These are phyloP conservation scores for Acanthurus tractus DNA, from an alignment of 2,797 vertebrate species.

Conservation along the genomic window DNA sequence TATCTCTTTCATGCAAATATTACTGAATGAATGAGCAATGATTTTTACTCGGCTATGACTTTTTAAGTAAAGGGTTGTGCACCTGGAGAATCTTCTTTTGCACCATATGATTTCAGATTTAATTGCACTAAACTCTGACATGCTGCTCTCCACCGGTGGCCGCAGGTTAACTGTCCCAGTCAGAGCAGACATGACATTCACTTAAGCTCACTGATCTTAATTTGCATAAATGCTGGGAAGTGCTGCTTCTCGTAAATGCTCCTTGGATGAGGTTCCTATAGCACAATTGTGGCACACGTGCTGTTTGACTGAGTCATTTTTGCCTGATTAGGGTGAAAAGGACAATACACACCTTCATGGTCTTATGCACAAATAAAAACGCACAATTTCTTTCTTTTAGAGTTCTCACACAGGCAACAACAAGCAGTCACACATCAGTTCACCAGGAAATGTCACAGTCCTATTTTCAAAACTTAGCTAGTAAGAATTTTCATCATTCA, in stretches of 20 bases:
- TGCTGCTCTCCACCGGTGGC: neutral
- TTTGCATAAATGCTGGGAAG: neutral
- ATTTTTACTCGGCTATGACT: too few species aligned
- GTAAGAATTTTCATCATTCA: neutral
- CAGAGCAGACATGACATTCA: neutral
- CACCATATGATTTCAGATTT: too few species aligned
- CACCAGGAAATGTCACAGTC: neutral
- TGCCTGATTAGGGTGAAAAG: neutral
- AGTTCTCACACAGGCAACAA: neutral
- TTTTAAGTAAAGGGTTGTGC: too few species aligned
- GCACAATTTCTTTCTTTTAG: neutral
- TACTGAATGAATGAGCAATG: too few species aligned
- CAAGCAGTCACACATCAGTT: too few species aligned
- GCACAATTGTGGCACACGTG: neutral
- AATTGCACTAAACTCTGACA: too few species aligned
- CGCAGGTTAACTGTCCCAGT: neutral
- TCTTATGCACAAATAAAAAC: neutral
- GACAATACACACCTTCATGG: neutral
- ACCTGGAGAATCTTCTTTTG: too few species aligned
- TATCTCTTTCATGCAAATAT: too few species aligned
- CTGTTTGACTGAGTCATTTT: neutral
- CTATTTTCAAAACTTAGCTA: neutral
- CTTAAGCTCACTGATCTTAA: conserved; percentile 2
- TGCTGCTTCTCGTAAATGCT: neutral
- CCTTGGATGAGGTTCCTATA: neutral